Conservation (phyloP, 2,797 vertebrate genomes). For the Microctenopoma steveboyesi region DNA sequence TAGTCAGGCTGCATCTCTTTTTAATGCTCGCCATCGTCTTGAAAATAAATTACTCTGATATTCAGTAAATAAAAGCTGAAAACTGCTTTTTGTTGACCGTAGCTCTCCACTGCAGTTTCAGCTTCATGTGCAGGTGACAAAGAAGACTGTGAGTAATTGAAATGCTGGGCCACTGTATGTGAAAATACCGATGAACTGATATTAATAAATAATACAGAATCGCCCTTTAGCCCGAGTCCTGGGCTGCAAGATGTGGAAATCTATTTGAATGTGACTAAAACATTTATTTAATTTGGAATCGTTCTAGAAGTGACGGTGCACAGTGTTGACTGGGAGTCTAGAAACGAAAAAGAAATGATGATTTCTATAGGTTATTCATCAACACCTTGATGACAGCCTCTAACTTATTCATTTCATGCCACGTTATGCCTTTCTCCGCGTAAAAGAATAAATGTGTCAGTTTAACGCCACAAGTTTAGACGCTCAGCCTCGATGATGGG, state of each 20-base stretch:
- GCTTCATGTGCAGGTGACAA: neutral
- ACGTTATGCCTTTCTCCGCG: conserved; percentile 3
- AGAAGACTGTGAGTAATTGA: neutral
- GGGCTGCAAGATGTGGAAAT: neutral
- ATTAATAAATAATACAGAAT: neutral
- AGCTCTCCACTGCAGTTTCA: neutral
- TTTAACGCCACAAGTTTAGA: conserved; percentile 57
- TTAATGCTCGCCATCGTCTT: neutral
- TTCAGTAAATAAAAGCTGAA: neutral
- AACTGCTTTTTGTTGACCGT: neutral
- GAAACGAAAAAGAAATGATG: neutral
- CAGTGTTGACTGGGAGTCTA: neutral
- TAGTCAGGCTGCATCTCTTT: neutral
- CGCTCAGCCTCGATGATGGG: conserved; percentile 66
- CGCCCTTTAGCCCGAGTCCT: neutral
- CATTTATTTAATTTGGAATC: neutral
- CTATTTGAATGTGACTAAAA: no score
- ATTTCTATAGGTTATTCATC: neutral
- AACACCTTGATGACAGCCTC: neutral
- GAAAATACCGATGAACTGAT: neutral
- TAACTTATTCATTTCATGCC: neutral
- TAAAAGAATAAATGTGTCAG: conserved; percentile 34
- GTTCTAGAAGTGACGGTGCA: no score
- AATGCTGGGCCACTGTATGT: neutral
- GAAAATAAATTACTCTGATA: neutral